Evolutionary conservation across 2,888 invertebrate species (phyloP), one percentile per base, ranked within the genome.

Genomic region (Platerodrilus igneus): DNA sequence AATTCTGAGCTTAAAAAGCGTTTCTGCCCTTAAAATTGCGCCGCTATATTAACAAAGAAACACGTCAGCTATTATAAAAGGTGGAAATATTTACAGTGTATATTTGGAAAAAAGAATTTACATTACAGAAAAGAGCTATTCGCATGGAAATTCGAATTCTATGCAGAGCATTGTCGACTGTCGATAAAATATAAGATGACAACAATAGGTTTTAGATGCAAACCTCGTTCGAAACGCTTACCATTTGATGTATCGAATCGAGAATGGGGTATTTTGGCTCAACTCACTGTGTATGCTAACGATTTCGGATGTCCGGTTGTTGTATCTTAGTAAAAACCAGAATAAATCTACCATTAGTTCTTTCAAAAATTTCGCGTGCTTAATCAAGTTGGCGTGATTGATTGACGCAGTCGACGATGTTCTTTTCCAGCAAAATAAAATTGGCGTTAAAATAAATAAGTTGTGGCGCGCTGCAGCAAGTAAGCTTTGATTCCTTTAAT

Each of bases 151-250:
- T 68, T 57, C 58, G 63, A 59, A 57, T 60, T 60, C 60, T 62
- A 59, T 55, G 52, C 50, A 39, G n/a, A n/a, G 59, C 58, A 65
- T 67, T 66, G 67, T 67, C 57, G 62, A 52, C 56, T 54, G 62
- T 56, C 66, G 66, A 67, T 68, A 68, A 68, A 68, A 68, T 68
- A 68, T 68, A 68, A 68, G 67, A 67, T 63, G 63, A 60, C 67
- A 63, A 67, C 66, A 67, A 68, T 64, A 55, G 62, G 62, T 56
- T 59, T 60, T 61, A 61, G 63, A 59, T 61, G 58, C 60, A 63
- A 58, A 62, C 56, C 60, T 60, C 57, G 55, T 55, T 56, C 53
- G 56, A 55, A 59, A 48, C 38, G 52, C 37, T 58, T 56, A 28
- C 55, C 55, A 53, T 57, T 63, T 62, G 61, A 57, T 62, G 57